Base-by-base conservation (phyloP, 2,888 invertebrate genomes). In the Hoplodrina blanda region DNA sequence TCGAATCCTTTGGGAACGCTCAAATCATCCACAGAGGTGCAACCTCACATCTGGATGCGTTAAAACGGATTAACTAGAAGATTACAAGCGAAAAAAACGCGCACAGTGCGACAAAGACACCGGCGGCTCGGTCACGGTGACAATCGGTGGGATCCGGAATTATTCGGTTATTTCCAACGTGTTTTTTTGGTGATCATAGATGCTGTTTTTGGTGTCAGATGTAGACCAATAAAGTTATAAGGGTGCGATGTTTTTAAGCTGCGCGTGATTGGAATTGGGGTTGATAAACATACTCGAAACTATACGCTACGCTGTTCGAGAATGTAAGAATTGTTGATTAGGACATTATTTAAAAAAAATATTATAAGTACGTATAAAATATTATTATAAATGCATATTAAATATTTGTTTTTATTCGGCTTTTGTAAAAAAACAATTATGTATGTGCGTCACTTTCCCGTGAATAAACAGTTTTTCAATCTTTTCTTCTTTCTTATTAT, bases 11-110 rank as follows among this genome's bases (percentile, higher is more conserved):
- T 87, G 81, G 82, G 83, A 86, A 86, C 78, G 83, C 83, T 84
- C 86, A 89, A 89, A 90, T 91, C 89, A 80, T 82, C 80, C 62
- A 78, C 67, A 76, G 85, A 76, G 82, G 76, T 88, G 87, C 89
- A 80, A 84, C 86, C 85, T 87, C 94, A 92, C 96, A 96, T 96
- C 95, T 96, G 95, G 93, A 91, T 89, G 93, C 92, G 94, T 93
- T 95, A 94, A 95, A 96, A 95, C 93, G 95, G 96, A 95, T 96
- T 96, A 96, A 90, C 90, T 80, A 85, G 87, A 90, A 94, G 95
- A 95, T 96, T 95, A 95, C 93, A 93, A 90, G 90, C 85, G 67
- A 93, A 94, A 95, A 94, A 91, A 85, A 85, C 79, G 69, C 83
- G 79, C 84, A 81, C 82, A 80, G 73, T 76, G 78, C 85, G 88